phyloP scores from a whole-genome alignment of 2,888 invertebrate species.

The Eudemis profundana region DNA sequence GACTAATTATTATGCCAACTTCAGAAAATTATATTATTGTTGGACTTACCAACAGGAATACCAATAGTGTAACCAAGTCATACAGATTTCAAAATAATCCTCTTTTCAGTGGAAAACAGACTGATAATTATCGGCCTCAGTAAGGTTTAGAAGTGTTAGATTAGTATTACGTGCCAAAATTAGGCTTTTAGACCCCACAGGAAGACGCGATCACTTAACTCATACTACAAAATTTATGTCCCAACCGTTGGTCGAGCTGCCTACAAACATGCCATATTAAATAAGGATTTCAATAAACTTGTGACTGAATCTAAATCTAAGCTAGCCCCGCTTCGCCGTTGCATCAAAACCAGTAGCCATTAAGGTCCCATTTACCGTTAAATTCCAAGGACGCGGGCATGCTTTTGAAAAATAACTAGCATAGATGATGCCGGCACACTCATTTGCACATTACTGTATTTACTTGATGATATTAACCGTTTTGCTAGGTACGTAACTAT shows the following conservation, averaged over 20 bases:
- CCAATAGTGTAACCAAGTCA: no score
- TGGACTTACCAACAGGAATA: no score
- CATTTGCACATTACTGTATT: conserved; percentile 25
- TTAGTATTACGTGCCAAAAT: no score
- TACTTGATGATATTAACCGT: neutral
- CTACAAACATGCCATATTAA: conserved; percentile 9
- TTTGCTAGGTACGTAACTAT: no score
- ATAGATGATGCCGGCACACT: conserved; percentile 5
- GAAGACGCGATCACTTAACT: no score
- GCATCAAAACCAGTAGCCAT: conserved; percentile 79
- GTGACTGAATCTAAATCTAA: conserved; percentile 20
- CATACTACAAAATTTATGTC: neutral
- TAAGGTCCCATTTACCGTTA: conserved; percentile 75
- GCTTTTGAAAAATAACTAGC: conserved; percentile 38
- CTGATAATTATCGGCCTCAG: no score
- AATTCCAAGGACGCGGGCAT: conserved; percentile 70
- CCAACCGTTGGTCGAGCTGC: neutral
- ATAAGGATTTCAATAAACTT: conserved; percentile 23
- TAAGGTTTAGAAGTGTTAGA: no score
- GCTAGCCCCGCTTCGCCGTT: conserved; percentile 52
- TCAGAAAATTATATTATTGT: no score
- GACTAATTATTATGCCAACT: no score
- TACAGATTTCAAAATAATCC: no score
- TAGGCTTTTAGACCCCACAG: no score
- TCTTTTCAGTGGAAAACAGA: no score